These are phyloP conservation scores for Protonibea diacanthus DNA, from an alignment of 2,797 vertebrate genomes.

Conservation along the genomic window DNA sequence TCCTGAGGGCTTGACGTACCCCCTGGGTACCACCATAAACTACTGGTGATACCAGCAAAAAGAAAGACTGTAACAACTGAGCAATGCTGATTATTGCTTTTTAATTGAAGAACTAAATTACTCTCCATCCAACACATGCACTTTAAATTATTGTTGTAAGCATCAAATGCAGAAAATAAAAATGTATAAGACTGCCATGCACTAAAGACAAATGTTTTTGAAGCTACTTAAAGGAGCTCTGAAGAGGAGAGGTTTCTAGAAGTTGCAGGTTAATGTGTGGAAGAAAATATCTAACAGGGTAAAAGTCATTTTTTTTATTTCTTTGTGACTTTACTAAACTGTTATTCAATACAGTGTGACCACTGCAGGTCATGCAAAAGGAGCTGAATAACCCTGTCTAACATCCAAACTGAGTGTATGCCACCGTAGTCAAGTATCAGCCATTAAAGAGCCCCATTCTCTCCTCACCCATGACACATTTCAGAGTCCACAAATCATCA, in stretches of 20 bases:
- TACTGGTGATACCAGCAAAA: too few species aligned
- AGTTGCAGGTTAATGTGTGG: background rate
- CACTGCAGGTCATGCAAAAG: conserved; percentile 23
- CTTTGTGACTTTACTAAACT: conserved; percentile 13
- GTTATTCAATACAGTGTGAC: conserved; percentile 21
- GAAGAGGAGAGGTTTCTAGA: background rate
- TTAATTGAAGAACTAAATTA: background rate
- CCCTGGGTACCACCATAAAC: too few species aligned
- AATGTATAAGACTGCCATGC: background rate
- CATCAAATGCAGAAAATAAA: background rate
- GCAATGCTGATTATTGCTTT: too few species aligned
- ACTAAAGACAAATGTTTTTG: background rate
- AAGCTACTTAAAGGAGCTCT: background rate
- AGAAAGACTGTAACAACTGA: too few species aligned
- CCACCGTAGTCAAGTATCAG: conserved; percentile 44
- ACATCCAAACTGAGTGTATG: conserved; percentile 29
- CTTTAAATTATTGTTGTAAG: background rate
- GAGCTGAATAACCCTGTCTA: conserved; percentile 35
- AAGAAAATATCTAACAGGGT: background rate
- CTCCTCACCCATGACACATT: conserved; percentile 36
- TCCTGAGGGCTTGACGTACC: too few species aligned
- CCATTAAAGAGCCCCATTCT: conserved; percentile 37
- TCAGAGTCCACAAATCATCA: conserved; percentile 61
- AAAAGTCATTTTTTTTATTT: background rate
- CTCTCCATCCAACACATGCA: background rate